Base-by-base conservation (phyloP, 2,113 vertebrate genomes). In the Xiphophorus couchianus region DNA sequence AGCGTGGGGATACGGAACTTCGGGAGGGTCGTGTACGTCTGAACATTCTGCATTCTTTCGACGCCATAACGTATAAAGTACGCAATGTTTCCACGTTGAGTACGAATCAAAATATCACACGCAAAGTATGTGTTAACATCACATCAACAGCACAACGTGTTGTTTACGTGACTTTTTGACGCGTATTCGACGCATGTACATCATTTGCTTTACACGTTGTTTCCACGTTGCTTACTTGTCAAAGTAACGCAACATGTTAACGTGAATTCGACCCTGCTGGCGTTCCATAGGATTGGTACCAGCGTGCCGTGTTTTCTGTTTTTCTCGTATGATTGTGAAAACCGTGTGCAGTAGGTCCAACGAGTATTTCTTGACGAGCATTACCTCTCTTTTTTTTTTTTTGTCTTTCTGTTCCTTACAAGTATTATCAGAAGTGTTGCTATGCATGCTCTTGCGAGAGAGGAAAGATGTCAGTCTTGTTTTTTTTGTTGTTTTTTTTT, bases 381-480 rank as follows among this genome's bases (percentile, higher is more conserved):
- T 82, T 89, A 87, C 84, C 84, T 90, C 77, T 71, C 72, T 27
- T 81, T 78, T 75, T 51, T 66, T 78, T 75, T 60, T 60, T 73
- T 74, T 48, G 71, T 77, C 67, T 77, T 84, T 73, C 86, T 89
- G 81, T 85, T 85, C 81, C 78, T 86, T 86, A 85, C 66, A 81
- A 93, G 88, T 93, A 90, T 92, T 91, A 90, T 78, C 84, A 84
- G 74, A 89, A 84, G 90, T 92, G 89, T 93, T 86, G 84, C 90
- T 91, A 88, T 91, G 92, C 91, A 92, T 93, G 92, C 88, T 84
- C 87, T 84, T 81, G 84, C 76, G 63, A 76, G 77, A 61, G 44
- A 63, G 66, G 77, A 75, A 80, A 31, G 74, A 65, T 12, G 67
- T 84, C 73, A 2, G 63, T 71, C 65, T 30, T 69, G 33, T n/a